A percentile compares a stretch with the other conserved stretches of the same genome.
Conservation (phyloP, 2,888 invertebrate species). For the Rotaria sp. region DNA sequence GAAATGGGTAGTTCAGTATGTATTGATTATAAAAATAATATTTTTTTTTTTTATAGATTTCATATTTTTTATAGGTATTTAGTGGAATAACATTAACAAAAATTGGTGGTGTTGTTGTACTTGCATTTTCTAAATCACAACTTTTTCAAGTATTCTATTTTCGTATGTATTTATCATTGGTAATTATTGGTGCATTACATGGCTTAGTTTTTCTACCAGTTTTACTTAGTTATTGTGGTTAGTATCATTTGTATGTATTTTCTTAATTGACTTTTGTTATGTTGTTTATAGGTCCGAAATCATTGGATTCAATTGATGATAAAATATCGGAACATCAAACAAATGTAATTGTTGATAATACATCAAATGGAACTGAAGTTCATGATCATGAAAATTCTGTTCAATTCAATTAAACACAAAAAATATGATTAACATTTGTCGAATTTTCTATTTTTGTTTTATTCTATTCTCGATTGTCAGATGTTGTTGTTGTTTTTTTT, state of each 20-base stretch:
- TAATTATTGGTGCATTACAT: constrained; percentile 88
- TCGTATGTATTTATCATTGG: constrained; percentile 94
- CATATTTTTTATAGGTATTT: constrained; percentile 57
- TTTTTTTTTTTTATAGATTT: constrained; percentile 59
- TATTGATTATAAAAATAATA: constrained; percentile 60
- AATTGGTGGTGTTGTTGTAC: constrained; percentile 88
- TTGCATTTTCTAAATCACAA: constrained; percentile 93
- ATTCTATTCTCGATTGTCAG: no score
- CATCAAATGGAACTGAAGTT: no score
- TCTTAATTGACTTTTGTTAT: no score
- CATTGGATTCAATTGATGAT: no score
- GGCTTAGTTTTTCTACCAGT: constrained; percentile 94
- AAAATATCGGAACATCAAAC: no score
- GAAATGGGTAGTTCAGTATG: constrained; percentile 86
- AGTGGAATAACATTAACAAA: constrained; percentile 96
- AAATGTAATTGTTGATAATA: no score
- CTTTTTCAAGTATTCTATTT: constrained; percentile 89
- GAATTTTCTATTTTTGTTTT: no score
- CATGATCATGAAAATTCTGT: no score
- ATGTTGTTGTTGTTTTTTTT: no score
- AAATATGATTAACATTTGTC: no score
- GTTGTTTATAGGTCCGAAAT: no score
- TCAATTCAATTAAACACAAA: no score
- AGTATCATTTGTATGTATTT: not conserved
- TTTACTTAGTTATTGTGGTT: constrained; percentile 85